Evolutionary conservation across 2,888 invertebrate species (phyloP), one percentile per base, ranked within the genome.

Genomic region (Diarsia rubi): DNA sequence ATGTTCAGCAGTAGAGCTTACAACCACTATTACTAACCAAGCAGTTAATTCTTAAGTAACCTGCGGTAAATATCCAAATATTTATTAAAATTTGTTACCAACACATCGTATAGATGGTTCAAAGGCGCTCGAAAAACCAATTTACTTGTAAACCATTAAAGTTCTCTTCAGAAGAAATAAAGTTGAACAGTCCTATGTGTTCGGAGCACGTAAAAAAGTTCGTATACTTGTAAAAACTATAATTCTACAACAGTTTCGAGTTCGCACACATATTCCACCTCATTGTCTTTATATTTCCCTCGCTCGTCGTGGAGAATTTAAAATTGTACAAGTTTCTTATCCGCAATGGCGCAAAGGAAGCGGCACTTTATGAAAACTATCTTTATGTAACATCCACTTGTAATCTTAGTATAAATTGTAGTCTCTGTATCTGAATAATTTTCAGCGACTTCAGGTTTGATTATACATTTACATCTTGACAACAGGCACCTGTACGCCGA

Each of bases 181-280:
- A 60, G 52, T 45, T n/a, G 14, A 21, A 57, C 52, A 52, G 27
- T n/a, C 14, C 4, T n/a, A 47, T 42, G 45, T 64, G 68, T 79
- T 75, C 75, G 21, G 16, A 59, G 5, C 47, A 68, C 63, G 60
- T 57, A 37, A 64, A 72, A 70, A 71, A 65, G 62, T 70, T 69
- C 49, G 47, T 37, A 37, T 45, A 49, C 59, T 73, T 80, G 65
- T 73, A 69, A 77, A 59, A 84, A 84, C 74, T 77, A 81, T 75
- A 74, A 76, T 69, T 78, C 59, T 62, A 63, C 64, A 70, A 45
- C 24, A 78, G 74, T 83, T 69, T 16, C 47, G 24, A 72, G 63
- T 75, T 75, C 62, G 52, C 74, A 57, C 71, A 72, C 63, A 78
- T 82, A 77, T 73, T 73, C 54, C 19, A 62, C 44, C 63, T 74